Percentiles rank a stretch among this genome's conserved stretches.
Evolutionary conservation across 2,113 vertebrate genomes (phyloP).

Genomic region (Stegostoma tigrinum): DNA sequence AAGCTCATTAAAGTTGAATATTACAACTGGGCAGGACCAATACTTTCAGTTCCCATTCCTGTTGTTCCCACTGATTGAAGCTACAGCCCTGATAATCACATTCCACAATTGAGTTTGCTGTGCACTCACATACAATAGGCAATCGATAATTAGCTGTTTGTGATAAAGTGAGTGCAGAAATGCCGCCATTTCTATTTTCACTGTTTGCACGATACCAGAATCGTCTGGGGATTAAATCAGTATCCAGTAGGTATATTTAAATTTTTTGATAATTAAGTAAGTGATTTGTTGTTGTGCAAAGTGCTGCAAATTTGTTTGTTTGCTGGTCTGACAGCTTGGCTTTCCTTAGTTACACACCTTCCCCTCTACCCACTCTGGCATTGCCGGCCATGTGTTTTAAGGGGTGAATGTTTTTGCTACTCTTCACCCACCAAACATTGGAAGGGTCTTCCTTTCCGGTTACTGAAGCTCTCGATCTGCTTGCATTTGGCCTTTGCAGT

Average conservation of each 20-base stretch:
- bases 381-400: not conserved
- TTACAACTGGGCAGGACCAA: not conserved
- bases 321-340: not conserved
- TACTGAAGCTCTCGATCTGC: not conserved
- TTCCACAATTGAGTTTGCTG: not conserved
- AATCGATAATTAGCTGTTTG: not conserved
- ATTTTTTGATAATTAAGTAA: not conserved
- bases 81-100: not conserved
- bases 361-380: not conserved
- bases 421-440: not conserved
- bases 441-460: too few species aligned
- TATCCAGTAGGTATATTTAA: not conserved
- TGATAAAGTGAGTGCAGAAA: not conserved
- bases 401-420: not conserved
- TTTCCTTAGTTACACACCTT: not conserved
- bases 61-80: not conserved
- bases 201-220: not conserved
- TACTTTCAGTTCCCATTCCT: not conserved
- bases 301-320: too few species aligned
- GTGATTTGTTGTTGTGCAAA: not conserved
- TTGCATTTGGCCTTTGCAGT: not conserved
- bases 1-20: not conserved
- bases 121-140: not conserved
- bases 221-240: not conserved
- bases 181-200: not conserved